Percentiles rank a stretch among this genome's conserved stretches.
Conservation (phyloP, 2,797 vertebrate species). For the Aulostomus chinensis region DNA sequence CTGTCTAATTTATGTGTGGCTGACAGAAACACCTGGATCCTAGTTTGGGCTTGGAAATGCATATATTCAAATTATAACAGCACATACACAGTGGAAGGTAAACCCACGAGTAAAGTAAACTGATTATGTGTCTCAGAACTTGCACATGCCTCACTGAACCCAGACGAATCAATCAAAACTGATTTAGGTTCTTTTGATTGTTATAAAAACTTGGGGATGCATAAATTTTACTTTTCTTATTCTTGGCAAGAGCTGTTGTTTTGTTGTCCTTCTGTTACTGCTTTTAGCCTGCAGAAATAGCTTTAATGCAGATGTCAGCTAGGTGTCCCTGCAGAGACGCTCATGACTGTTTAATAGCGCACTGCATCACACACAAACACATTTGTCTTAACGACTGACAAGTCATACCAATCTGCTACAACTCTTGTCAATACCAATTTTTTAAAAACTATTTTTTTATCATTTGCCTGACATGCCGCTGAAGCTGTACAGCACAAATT, state of each 20-base stretch:
- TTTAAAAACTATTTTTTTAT: slow-evolving; percentile 25
- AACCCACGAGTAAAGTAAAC: slow-evolving; percentile 2
- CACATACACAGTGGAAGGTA: not conserved
- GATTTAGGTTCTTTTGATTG: slow-evolving; percentile 1
- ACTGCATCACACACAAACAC: slow-evolving; percentile 45
- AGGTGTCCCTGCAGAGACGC: slow-evolving; percentile 31
- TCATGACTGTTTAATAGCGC: slow-evolving; percentile 48
- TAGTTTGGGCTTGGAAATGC: slow-evolving; percentile 41
- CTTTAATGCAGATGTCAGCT: slow-evolving; percentile 37
- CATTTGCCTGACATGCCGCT: slow-evolving; percentile 2
- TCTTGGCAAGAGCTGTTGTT: slow-evolving; percentile 31
- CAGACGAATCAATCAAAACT: slow-evolving; percentile 12
- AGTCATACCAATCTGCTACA: slow-evolving; percentile 13
- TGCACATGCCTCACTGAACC: slow-evolving; percentile 26
- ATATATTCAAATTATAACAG: slow-evolving; percentile 21
- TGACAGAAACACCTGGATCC: slow-evolving; percentile 56
- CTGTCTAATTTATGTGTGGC: slow-evolving; percentile 21
- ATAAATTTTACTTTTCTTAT: slow-evolving; percentile 21
- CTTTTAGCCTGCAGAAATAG: slow-evolving; percentile 40
- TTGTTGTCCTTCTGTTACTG: slow-evolving; percentile 23
- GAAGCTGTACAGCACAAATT: slow-evolving; percentile 7
- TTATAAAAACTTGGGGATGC: slow-evolving; percentile 17
- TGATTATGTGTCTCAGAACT: slow-evolving; percentile 16
- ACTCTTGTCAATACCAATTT: slow-evolving; percentile 22
- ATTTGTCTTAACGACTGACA: slow-evolving; percentile 38